Base-by-base conservation (phyloP, 1,140 invertebrate species). In the Drosophila watanabei region DNA sequence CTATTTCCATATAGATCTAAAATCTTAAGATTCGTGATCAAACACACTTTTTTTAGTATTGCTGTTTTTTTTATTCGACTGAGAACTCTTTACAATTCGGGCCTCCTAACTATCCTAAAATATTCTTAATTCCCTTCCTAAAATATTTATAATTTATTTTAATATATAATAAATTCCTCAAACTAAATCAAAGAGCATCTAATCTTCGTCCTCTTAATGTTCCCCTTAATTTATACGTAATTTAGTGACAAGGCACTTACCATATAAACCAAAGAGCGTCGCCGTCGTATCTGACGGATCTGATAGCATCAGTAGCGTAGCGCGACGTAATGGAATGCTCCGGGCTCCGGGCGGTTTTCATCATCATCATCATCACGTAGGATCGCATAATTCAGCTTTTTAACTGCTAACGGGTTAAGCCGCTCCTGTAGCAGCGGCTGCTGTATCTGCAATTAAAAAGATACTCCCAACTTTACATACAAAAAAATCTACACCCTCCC, bases 351-450 rank as follows among this genome's bases (percentile, higher is more conserved):
- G 75, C 73, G 72, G 78, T 85, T 88, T 82, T 89, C n/a, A 8
- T 88, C 41, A 20, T 20, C 48, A 51, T 89, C 49, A 52, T 52
- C 85, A 70, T 79, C 85, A 89, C 85, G 85, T 89, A 79, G 85
- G 68, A 89, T 89, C 85, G 81, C 86, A 89, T 89, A 89, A 89
- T 90, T 89, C 88, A 85, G 71, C 82, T 85, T 89, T 79, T 89
- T 89, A 86, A 87, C 82, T 66, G 85, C 84, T 89, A 90, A 90
- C 56, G 80, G 83, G 48, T 28, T 48, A 59, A 60, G 85, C 86
- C 86, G 85, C 85, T 89, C 85, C 85, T 88, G 85, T 88, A 61
- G 80, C 72, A 54, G 77, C 76, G 70, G 75, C 75, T 84, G 79
- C 75, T 65, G 80, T 66, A 58, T 81, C 46, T 89, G 86, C 86